Conservation (phyloP, 2,797 vertebrate species). For the Rhadinocentrus ornatus region DNA sequence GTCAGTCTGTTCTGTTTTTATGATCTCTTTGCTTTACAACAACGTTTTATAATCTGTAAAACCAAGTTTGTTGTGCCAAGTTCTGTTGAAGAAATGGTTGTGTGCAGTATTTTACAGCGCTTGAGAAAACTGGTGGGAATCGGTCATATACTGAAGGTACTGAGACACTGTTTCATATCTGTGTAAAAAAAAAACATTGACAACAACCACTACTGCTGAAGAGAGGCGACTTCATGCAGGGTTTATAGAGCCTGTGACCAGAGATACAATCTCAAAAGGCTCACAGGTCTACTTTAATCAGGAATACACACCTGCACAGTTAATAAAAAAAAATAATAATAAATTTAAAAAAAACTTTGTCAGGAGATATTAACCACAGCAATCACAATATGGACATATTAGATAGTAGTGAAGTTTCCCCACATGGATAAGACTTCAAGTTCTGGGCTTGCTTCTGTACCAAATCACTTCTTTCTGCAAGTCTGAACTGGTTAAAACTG, state of each 20-base stretch:
- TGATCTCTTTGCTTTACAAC: slow-evolving; percentile 44
- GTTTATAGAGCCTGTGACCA: slow-evolving; percentile 22
- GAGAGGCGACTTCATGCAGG: slow-evolving; percentile 3
- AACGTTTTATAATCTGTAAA: slow-evolving; percentile 53
- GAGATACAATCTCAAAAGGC: slow-evolving; percentile 24
- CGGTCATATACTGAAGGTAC: slow-evolving; percentile 16
- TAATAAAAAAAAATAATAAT: slow-evolving; percentile 1
- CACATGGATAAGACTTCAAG: slow-evolving; percentile 10
- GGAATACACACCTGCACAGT: slow-evolving; percentile 4
- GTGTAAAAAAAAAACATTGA: slow-evolving; percentile 3
- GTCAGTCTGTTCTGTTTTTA: slow-evolving; percentile 52
- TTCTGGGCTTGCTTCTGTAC: slow-evolving; percentile 17
- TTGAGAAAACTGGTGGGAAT: slow-evolving; percentile 5
- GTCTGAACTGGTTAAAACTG: slow-evolving; percentile 24
- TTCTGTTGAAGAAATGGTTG: slow-evolving; percentile 37
- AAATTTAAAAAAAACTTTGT: not conserved
- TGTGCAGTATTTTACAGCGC: slow-evolving; percentile 13
- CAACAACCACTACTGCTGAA: slow-evolving; percentile 24
- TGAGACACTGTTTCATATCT: slow-evolving; percentile 21
- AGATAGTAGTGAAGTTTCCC: not conserved
- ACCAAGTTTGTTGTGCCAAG: slow-evolving; percentile 54
- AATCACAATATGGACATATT: not conserved
- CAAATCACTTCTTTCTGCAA: slow-evolving; percentile 24
- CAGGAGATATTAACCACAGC: not conserved
- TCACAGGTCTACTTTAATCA: slow-evolving; percentile 9